These are phyloP conservation scores for Semaprochilodus insignis DNA, from an alignment of 2,797 vertebrate genomes.

Conservation along the genomic window DNA sequence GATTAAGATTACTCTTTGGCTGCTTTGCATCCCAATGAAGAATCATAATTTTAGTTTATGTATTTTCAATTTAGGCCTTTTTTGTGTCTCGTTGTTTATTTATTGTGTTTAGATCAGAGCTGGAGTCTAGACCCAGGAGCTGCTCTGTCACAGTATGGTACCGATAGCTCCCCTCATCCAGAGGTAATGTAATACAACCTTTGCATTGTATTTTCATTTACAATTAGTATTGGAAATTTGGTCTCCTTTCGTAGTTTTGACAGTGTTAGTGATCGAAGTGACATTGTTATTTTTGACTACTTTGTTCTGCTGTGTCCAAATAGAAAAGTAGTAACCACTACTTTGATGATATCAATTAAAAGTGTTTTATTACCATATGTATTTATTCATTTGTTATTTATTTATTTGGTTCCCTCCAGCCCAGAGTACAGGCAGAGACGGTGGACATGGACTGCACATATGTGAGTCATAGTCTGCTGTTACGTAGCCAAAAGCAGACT, in stretches of 20 bases:
- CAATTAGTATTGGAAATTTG: neutral
- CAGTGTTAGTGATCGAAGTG: no score
- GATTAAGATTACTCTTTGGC: no score
- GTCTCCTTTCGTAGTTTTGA: no score
- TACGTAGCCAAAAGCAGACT: slow-evolving; percentile 73
- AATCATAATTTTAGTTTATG: no score
- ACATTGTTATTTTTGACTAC: no score
- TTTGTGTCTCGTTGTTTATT: neutral
- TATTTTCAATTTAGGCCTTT: neutral
- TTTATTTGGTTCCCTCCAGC: slow-evolving; percentile 54
- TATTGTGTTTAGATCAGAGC: slow-evolving; percentile 75
- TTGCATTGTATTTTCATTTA: neutral
- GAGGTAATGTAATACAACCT: slow-evolving; percentile 43
- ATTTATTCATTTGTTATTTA: neutral
- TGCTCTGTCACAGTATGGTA: slow-evolving; percentile 84
- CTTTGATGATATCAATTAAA: neutral
- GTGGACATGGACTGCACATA: slow-evolving; percentile 89
- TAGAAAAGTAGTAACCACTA: neutral
- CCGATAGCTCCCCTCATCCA: slow-evolving; percentile 59
- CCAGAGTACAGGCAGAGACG: slow-evolving; percentile 68
- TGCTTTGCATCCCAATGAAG: no score
- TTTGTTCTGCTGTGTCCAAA: no score
- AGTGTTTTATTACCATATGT: neutral
- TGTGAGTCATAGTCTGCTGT: slow-evolving; percentile 88
- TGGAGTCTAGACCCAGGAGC: slow-evolving; percentile 93